Evolutionary conservation across 1,140 invertebrate genomes (phyloP).

Genomic region (Euglossa dilemma): DNA sequence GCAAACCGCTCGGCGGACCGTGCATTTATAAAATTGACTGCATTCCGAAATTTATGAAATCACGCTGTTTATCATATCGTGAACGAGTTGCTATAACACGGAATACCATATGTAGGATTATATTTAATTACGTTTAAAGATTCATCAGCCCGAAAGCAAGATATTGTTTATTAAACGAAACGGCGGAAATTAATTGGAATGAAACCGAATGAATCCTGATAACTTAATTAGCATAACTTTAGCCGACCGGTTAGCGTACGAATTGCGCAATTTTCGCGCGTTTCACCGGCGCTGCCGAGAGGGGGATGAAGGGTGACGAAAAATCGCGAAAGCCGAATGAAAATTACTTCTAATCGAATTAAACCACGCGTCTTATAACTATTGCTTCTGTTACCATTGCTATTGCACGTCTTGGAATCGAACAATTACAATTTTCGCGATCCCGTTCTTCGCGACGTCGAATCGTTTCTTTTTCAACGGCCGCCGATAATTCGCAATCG

Average conservation of each 20-base stretch:
- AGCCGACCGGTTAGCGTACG: background rate
- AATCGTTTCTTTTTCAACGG: no score
- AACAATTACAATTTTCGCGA: no score
- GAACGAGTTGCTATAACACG: background rate
- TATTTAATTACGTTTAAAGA: constrained; percentile 1
- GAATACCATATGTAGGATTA: constrained; percentile 1
- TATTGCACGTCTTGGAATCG: no score
- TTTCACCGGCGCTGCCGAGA: background rate
- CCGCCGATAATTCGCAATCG: background rate
- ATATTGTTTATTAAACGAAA: background rate
- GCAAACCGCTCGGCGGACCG: background rate
- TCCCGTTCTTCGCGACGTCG: no score
- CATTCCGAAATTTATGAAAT: background rate
- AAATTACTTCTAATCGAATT: constrained; percentile 1
- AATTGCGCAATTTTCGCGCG: constrained; percentile 21
- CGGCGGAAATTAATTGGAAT: constrained; percentile 18
- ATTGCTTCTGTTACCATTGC: no score
- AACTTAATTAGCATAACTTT: constrained; percentile 28
- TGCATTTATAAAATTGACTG: background rate
- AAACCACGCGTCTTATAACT: no score
- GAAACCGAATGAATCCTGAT: constrained; percentile 13
- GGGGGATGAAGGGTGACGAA: background rate
- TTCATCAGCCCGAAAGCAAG: constrained; percentile 6
- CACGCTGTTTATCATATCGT: background rate
- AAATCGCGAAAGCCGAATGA: constrained; percentile 21